phyloP scores from a whole-genome alignment of 1,140 invertebrate genomes.

The Bombus waltoni region DNA sequence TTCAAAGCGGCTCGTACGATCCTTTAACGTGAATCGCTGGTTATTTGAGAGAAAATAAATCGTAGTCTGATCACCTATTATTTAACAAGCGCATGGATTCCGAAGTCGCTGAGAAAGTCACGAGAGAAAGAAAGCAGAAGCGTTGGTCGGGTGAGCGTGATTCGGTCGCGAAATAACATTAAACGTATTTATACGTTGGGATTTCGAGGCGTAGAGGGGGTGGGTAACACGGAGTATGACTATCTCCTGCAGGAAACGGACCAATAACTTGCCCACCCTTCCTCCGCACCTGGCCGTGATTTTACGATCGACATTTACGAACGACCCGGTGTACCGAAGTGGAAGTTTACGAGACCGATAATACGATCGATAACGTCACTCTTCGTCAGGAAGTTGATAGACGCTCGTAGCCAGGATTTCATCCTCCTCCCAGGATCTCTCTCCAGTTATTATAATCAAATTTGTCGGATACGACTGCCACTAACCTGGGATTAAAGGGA shows the following conservation, averaged over 20 bases:
- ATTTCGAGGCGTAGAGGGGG: background rate
- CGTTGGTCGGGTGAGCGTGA: background rate
- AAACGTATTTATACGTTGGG: slow-evolving; percentile 64
- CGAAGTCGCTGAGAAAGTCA: slow-evolving; percentile 29
- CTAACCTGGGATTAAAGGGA: slow-evolving; percentile 16
- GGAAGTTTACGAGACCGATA: slow-evolving; percentile 67
- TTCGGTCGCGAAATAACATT: slow-evolving; percentile 56
- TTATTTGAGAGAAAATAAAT: slow-evolving; percentile 16
- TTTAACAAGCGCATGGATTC: background rate
- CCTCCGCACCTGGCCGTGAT: slow-evolving; percentile 47
- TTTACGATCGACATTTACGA: slow-evolving; percentile 67
- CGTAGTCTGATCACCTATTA: slow-evolving; percentile 25
- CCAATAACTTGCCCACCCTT: slow-evolving; percentile 51
- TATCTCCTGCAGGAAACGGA: slow-evolving; percentile 52
- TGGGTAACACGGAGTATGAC: background rate
- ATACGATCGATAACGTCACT: slow-evolving; percentile 67
- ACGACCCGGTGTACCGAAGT: slow-evolving; percentile 54
- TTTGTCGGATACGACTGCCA: slow-evolving; percentile 56
- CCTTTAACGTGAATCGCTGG: background rate
- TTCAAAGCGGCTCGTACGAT: background rate
- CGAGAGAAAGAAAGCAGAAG: background rate
- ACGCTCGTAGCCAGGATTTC: slow-evolving; percentile 32
- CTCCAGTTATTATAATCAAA: slow-evolving; percentile 62
- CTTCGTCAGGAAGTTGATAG: slow-evolving; percentile 60
- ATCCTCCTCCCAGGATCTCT: background rate